phyloP scores from a whole-genome alignment of 2,797 vertebrate species.

The Helicolenus hilgendorfi region DNA sequence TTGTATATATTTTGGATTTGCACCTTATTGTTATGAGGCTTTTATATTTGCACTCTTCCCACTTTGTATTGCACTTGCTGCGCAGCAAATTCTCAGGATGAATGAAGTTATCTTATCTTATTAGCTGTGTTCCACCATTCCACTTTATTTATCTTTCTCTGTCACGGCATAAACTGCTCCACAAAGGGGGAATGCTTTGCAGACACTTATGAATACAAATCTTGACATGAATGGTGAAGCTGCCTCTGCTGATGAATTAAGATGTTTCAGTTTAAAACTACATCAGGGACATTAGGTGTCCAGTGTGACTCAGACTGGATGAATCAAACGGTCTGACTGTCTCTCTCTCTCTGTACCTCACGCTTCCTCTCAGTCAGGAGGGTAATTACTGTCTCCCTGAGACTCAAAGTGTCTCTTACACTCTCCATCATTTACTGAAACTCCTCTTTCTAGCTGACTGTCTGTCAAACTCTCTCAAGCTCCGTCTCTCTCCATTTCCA shows the following conservation, averaged over 20 bases:
- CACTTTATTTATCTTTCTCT: not conserved
- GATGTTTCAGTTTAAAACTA: constrained; percentile 1
- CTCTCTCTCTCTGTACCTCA: not conserved
- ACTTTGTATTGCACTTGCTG: not conserved
- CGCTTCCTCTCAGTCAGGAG: constrained; percentile 27
- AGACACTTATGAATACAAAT: not conserved
- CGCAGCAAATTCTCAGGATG: not conserved
- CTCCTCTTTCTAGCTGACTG: constrained; percentile 11
- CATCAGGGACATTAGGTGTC: not conserved
- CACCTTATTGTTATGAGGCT: not conserved
- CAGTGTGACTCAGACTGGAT: not conserved
- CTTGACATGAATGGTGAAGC: not conserved
- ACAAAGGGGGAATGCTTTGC: not conserved
- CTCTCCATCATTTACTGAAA: constrained; percentile 27
- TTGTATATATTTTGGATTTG: not conserved
- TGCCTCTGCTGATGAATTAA: not conserved
- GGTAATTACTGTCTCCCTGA: constrained; percentile 38
- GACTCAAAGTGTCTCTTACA: constrained; percentile 29
- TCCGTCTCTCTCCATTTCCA: not conserved
- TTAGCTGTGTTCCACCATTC: not conserved
- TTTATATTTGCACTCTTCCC: not conserved
- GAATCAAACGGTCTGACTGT: not conserved
- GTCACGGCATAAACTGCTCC: not conserved
- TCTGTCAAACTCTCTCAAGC: not conserved
- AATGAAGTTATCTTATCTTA: not conserved